Percentiles rank a stretch among this genome's conserved stretches.
phyloP scores from a whole-genome alignment of 2,797 vertebrate species.

The Anolis apletophallus region DNA sequence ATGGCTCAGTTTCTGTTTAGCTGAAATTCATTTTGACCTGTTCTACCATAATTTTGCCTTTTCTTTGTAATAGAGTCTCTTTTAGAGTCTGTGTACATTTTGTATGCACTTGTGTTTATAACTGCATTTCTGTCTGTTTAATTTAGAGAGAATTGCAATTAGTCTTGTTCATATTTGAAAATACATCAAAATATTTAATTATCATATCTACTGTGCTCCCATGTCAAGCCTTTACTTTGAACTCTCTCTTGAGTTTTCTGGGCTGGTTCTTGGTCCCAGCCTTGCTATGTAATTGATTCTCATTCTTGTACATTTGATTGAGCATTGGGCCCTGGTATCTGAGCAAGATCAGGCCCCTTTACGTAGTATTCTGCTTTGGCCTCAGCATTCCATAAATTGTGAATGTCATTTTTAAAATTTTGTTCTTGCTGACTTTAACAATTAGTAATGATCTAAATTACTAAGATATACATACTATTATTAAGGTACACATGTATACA shows the following conservation, averaged over 20 bases:
- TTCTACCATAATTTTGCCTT: not conserved
- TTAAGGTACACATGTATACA: not conserved
- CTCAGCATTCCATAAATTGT: not conserved
- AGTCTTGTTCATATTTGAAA: not conserved
- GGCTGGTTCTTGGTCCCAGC: not conserved
- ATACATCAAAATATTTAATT: not conserved
- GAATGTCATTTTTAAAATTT: not conserved
- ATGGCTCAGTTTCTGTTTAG: not conserved
- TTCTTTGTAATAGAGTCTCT: not conserved
- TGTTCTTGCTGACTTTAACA: not conserved
- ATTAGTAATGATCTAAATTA: no score
- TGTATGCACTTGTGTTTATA: not conserved
- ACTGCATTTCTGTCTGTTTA: not conserved
- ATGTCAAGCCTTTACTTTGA: no score
- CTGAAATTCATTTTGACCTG: not conserved
- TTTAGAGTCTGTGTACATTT: not conserved
- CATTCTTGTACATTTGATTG: not conserved
- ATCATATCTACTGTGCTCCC: no score
- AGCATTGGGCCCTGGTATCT: not conserved
- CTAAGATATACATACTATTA: not conserved
- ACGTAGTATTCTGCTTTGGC: not conserved
- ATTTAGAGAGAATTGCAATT: no score
- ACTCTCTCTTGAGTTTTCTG: not conserved
- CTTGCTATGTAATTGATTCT: not conserved
- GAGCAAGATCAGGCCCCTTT: not conserved